Percentiles rank a stretch among this genome's conserved stretches.
Conservation (phyloP, 2,888 invertebrate genomes). For the Bruchidius siliquastri region DNA sequence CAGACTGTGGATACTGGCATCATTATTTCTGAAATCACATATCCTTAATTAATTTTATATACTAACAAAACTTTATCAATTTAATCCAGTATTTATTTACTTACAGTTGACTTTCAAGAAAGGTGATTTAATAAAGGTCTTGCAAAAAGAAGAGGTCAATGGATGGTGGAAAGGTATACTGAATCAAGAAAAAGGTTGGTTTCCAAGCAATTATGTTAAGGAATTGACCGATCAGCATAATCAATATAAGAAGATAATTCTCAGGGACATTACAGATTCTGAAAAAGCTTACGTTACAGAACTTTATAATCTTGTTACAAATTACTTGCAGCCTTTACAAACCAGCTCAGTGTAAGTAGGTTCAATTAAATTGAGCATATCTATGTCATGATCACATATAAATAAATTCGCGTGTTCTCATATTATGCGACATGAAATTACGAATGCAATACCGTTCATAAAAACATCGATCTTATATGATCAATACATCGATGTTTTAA, state of each 20-base stretch:
- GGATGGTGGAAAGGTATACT: constrained; percentile 99
- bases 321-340: constrained; percentile 83
- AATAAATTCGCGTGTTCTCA: too few species aligned
- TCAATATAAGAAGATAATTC: constrained; percentile 77
- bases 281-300: constrained; percentile 89
- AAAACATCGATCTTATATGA: too few species aligned
- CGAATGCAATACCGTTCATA: too few species aligned
- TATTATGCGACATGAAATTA: too few species aligned
- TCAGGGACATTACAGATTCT: constrained; percentile 87
- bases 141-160: constrained; percentile 77
- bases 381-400: too few species aligned
- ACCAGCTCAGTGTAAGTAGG: constrained; percentile 77
- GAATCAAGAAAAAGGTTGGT: constrained; percentile 94
- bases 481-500: too few species aligned
- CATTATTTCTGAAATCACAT: too few species aligned
- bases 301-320: constrained; percentile 77
- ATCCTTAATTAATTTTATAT: too few species aligned
- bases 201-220: constrained; percentile 95
- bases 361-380: background rate
- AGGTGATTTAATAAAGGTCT: constrained; percentile 93
- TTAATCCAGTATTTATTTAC: background rate
- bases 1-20: too few species aligned
- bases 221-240: constrained; percentile 75
- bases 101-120: constrained; percentile 85
- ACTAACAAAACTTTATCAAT: too few species aligned